Percentiles rank a stretch among this genome's conserved stretches.
These are phyloP conservation scores for Gambelia wislizenii DNA, from an alignment of 2,797 vertebrate genomes.

Conservation along the genomic window DNA sequence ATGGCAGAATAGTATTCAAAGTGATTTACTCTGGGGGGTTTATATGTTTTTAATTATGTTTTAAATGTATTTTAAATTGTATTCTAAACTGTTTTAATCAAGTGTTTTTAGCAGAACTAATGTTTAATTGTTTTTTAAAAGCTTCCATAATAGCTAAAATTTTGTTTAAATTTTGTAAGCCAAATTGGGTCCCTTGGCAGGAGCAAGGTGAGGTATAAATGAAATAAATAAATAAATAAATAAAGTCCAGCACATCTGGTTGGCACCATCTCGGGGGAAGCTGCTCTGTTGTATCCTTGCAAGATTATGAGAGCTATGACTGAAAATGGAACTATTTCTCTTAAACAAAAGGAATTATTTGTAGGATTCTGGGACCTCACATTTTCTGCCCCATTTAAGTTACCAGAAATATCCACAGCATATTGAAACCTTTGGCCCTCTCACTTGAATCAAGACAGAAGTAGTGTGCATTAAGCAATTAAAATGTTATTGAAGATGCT, in stretches of 20 bases:
- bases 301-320: background rate
- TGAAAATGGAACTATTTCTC: background rate
- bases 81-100: too few species aligned
- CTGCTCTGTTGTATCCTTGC: background rate
- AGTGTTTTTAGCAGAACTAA: too few species aligned
- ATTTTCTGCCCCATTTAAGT: constrained; percentile 48
- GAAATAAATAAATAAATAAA: too few species aligned
- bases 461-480: background rate
- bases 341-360: constrained; percentile 57
- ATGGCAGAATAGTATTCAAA: too few species aligned
- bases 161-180: too few species aligned
- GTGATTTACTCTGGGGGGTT: too few species aligned
- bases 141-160: too few species aligned
- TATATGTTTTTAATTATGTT: too few species aligned
- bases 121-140: too few species aligned
- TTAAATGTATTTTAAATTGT: too few species aligned
- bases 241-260: background rate
- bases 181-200: too few species aligned
- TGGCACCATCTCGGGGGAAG: background rate
- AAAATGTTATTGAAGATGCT: constrained; percentile 23
- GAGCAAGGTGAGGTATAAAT: too few species aligned
- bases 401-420: constrained; percentile 46
- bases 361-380: constrained; percentile 43
- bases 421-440: constrained; percentile 36
- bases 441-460: background rate